Evolutionary conservation across 2,888 invertebrate genomes (phyloP).

Genomic region (Callyntrura guangdongensis): DNA sequence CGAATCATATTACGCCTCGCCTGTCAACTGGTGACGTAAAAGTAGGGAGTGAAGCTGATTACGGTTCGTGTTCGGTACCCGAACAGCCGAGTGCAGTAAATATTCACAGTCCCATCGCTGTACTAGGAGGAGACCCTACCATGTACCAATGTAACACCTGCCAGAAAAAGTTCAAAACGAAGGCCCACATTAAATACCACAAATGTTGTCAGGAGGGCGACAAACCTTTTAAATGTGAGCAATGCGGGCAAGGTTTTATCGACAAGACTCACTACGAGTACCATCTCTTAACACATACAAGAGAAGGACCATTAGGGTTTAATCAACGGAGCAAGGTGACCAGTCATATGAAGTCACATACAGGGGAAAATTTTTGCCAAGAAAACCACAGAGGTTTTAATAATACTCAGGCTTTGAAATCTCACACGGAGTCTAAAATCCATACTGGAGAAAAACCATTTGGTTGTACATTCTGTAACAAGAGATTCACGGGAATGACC

Average conservation of each 20-base stretch:
- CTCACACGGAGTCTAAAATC: conserved; percentile 80
- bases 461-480: conserved; percentile 89
- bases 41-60: too few species aligned
- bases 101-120: too few species aligned
- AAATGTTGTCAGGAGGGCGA: conserved; percentile 85
- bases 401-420: conserved; percentile 85
- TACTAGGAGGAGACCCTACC: too few species aligned
- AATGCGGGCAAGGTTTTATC: conserved; percentile 89
- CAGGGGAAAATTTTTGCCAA: conserved; percentile 88
- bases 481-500: conserved; percentile 89
- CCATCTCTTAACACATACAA: conserved; percentile 89
- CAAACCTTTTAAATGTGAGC: conserved; percentile 87
- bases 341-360: conserved; percentile 90
- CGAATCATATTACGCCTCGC: too few species aligned
- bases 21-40: too few species aligned
- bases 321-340: conserved; percentile 90
- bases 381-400: conserved; percentile 89
- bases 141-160: too few species aligned
- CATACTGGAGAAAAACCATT: conserved; percentile 87
- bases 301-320: conserved; percentile 88
- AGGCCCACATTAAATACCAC: conserved; percentile 85
- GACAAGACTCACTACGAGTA: conserved; percentile 91
- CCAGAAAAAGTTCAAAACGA: conserved; percentile 90
- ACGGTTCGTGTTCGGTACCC: too few species aligned
- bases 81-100: too few species aligned